Evolutionary conservation across 2,113 vertebrate genomes (phyloP).

Genomic region (Centropus unirufus): DNA sequence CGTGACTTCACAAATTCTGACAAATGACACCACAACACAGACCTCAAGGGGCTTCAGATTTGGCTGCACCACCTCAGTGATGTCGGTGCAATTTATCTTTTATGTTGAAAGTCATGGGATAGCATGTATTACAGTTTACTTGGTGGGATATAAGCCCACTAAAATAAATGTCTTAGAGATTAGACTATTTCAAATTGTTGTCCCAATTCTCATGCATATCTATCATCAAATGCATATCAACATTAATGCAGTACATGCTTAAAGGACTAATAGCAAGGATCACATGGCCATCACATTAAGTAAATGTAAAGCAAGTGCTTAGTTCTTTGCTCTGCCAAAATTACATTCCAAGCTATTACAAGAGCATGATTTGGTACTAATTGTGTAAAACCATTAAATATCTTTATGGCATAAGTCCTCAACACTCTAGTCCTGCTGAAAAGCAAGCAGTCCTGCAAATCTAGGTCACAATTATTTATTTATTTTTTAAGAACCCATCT

Average conservation of each 20-base stretch:
- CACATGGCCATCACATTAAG: not conserved
- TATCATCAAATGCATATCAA: not conserved
- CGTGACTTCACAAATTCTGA: not conserved
- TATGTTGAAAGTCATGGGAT: not conserved
- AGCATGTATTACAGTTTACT: not conserved
- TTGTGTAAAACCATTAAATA: not conserved
- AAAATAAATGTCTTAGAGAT: not conserved
- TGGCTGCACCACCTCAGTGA: not conserved
- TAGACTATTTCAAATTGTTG: not conserved
- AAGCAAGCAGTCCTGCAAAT: not conserved
- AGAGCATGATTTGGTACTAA: not conserved
- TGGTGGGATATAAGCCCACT: not conserved
- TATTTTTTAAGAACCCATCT: not conserved
- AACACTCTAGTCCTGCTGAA: not conserved
- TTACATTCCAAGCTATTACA: not conserved
- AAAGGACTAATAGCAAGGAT: not conserved
- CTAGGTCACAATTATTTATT: not conserved
- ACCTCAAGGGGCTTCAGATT: not conserved
- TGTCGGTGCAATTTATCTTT: rapidly evolving
- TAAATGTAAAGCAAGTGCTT: not conserved
- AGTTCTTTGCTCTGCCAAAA: not conserved
- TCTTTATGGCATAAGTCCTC: not conserved
- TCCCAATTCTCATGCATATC: not conserved
- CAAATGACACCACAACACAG: not conserved
- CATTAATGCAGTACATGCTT: not conserved